Evolutionary conservation across 2,797 vertebrate genomes (phyloP).

Genomic region (Sarcophilus harrisii): DNA sequence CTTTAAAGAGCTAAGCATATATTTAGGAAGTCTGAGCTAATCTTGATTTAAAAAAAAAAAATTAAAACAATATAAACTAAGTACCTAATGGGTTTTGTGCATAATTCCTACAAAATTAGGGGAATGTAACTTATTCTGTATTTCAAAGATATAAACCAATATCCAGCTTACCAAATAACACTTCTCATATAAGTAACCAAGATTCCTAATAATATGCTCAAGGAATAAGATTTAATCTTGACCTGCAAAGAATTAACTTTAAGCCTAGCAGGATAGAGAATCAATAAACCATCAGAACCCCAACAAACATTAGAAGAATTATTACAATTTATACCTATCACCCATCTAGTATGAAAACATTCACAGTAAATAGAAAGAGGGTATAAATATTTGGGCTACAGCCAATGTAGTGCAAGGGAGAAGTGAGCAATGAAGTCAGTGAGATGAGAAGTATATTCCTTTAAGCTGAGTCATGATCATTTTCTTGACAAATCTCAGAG

Average conservation of each 20-base stretch:
- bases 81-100: background rate
- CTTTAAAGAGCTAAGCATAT: slow-evolving; percentile 59
- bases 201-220: background rate
- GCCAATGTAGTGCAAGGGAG: background rate
- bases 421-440: background rate
- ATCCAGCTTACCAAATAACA: background rate
- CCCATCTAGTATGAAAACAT: background rate
- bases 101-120: background rate
- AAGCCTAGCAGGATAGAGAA: background rate
- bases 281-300: background rate
- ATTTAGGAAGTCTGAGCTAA: background rate
- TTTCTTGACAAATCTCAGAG: background rate
- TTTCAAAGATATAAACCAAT: background rate
- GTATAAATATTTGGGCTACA: background rate
- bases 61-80: background rate
- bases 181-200: background rate
- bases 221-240: background rate
- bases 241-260: background rate
- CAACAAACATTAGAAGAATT: background rate
- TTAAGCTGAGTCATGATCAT: background rate
- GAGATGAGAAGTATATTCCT: background rate
- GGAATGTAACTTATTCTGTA: background rate
- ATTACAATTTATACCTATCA: background rate
- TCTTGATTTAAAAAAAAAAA: slow-evolving; percentile 28
- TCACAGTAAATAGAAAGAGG: background rate